Evolutionary conservation across 2,888 invertebrate genomes (phyloP), one percentile per base, ranked within the genome.

Genomic region (Pharmacophagus antenor): DNA sequence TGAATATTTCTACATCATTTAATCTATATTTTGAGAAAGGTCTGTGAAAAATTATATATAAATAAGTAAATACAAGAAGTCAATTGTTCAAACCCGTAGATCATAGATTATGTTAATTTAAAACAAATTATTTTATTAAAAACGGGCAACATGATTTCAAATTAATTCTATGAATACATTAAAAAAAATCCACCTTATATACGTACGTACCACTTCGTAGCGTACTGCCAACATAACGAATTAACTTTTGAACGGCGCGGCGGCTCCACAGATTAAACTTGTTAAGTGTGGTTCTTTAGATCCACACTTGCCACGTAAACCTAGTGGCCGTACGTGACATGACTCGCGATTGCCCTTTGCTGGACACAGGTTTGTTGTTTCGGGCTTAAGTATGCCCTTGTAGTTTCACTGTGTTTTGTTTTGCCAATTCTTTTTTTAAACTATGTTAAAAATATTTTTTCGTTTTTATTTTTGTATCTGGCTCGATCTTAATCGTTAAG

Each of bases 261-360:
- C 10, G 15, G 10, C 27, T 8, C 21, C 51, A 41, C 58, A 56
- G 56, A 61, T 56, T 61, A 56, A 61, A 61, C 41, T 61, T 56
- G 61, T 50, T 60, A 60, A 51, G 55, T 56, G 61, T 21, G 60
- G 27, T 49, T 54, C 55, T 62, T 62, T 51, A 48, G 49, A 31
- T 31, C 56, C 48, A 46, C 54, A 60, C 61, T 56, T 56, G 37
- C 21, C 55, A 52, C 62, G 58, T 56, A 55, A 58, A 44, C 58
- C 44, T 51, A 61, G 54, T 55, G 55, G 48, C 21, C 46, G 53
- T 25, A 56, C 62, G 62, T 62, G 62, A 58, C 25, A 41, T 49
- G 62, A 62, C 52, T 62, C 51, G 22, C 22, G 46, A 12, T 27
- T 23, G 31, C 15, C 23, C 46, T 60, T 55, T 55, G 27, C 37